Evolutionary conservation across 2,113 vertebrate genomes (phyloP), one percentile per base, ranked within the genome.

Genomic region (Seriola rivoliana): DNA sequence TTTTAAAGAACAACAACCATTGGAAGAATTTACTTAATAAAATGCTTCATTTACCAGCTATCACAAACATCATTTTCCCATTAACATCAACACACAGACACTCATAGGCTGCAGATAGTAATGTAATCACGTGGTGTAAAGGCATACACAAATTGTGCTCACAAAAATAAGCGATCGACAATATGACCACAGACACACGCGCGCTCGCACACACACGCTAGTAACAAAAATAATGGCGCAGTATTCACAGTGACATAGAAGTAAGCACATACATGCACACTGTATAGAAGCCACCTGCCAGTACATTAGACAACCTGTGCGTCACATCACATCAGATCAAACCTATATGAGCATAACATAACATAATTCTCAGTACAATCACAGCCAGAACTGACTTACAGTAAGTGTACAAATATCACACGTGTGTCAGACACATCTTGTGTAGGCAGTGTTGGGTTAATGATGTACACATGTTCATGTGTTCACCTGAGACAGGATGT

Each of bases 401-500:
- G 13, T 38, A 67, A 52, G 25, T 57, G 16, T 25, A 44, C 12
- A 65, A 11, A 2, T 25, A 44, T 21, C 36, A 23, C 34, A 72
- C 8, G 1, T 21, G 21, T 50, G 21, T 50, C n/a, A 63, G 64
- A 21, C 0, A 1, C 5, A 16, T 12, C 52, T 8, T 32, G 11
- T 4, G 8, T 50, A n/a, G 13, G 40, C n/a, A 19, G 14, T 52
- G 23, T 46, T 23, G 32, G 59, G 75, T 32, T 75, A 75, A 79
- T 75, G 19, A 59, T 36, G 19, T 34, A 19, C 29, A 42, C 13
- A 36, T 67, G n/a, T 5, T 69, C 19, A 8, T 65, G 52, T 29
- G 12, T 81, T 76, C 34, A 67, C 38, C 29, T 44, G 8, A 73
- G 58, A 76, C 32, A 75, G 2, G 36, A 23, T 63, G 69, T 32